Evolutionary conservation across 1,140 invertebrate species (phyloP), one percentile per base, ranked within the genome.

Genomic region (Ceratina australensis): DNA sequence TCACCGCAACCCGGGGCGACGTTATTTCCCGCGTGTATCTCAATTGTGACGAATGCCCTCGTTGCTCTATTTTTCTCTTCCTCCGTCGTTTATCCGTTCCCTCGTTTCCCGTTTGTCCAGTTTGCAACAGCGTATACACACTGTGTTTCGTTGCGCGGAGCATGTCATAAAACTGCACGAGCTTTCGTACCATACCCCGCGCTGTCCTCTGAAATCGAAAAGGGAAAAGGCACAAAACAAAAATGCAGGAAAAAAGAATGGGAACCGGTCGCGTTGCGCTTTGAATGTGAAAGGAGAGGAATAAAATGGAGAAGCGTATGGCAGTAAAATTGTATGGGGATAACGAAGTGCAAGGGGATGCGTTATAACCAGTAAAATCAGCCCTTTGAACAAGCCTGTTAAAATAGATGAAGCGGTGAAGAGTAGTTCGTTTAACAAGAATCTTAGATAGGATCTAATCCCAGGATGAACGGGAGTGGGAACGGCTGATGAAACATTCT

Each of bases 311-410:
- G 22, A 12, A 57, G 16, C 5, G 15, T 15, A 4, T 20, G 42
- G 0, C 18, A 60, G 33, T 50, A 61, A 76, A 61, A 61, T 76
- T 61, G 20, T 60, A 61, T 22, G 7, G 1, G 18, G 47, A 26
- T 76, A 76, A 69, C 74, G 56, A 69, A 76, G 20, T 22, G 54
- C 20, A 61, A 69, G 16, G 16, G 8, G 57, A 42, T 5, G 20
- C 15, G 16, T n/a, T 59, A 18, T 42, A 42, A 42, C 33, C 33
- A 42, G 33, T 42, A 42, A 49, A 60, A n/a, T 47, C 20, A 22
- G 10, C 20, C 20, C 20, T 24, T 15, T 2, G 68, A 49, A 3
- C 12, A 24, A 18, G 7, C 33, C 1, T 42, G 33, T 42, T 42
- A 42, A 42, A 42, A 7, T 42, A 8, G 33, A 42, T 42, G 7